Evolutionary conservation across 2,888 invertebrate genomes (phyloP), one percentile per base, ranked within the genome.

Genomic region (Hirtodrosophila confusa): DNA sequence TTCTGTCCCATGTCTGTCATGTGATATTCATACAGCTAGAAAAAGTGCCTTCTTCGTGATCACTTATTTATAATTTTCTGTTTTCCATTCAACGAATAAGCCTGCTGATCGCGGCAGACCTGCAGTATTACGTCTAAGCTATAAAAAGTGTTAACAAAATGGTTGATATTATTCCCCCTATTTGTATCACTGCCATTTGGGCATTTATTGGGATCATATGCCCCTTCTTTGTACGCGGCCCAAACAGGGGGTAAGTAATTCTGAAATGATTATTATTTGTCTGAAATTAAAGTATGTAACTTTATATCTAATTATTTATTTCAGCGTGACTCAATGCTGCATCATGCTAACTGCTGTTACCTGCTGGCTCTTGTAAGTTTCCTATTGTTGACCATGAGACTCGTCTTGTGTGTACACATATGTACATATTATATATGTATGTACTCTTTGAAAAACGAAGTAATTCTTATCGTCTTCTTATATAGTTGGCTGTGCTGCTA

Each of bases 321-420:
- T 29, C 64, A 90, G 90, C 39, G 87, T 90, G 39, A 90, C 86
- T 44, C 90, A 90, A 69, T 90, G 90, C 68, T 91, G 90, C 73
- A 80, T 90, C 40, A 90, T 90, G 91, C 77, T 90, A 10, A 90
- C 90, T 11, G 91, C 91, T 49, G 86, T 84, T 33, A 90, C 90
- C 61, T 90, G 90, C 63, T 90, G 90, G 90, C 80, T 90, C 17
- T 90, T 90, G 90, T 90, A 88, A 90, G 91, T 90, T 69, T 53
- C 11, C 5, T 35, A 33, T 50, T 47, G 17, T 9, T 71, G 60
- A 35, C 36, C 41, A 11, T 66, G 53, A 58, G 24, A 48, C 50
- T 37, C 35, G 1, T 33, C 24, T 11, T 37, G 10, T 43, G 24
- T 41, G 43, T 35, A 33, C 6, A 33, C 3, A 12, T 7, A 33